phyloP scores from a whole-genome alignment of 2,888 invertebrate genomes.

The Copidosoma aretas region DNA sequence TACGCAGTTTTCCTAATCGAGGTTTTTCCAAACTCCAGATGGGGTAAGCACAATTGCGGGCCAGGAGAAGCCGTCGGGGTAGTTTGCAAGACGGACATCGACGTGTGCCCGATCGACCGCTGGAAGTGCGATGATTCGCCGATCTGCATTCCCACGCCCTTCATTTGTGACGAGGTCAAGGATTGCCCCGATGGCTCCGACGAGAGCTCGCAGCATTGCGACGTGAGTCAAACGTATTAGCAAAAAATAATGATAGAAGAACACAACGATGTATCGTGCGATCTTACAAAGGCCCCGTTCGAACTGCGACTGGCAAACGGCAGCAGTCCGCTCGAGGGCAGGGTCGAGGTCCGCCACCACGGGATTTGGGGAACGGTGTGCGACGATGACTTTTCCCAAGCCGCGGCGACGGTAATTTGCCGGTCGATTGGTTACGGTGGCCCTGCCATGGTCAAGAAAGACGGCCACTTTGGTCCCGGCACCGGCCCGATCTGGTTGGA shows the following conservation, averaged over 20 bases:
- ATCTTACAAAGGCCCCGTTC: slow-evolving; percentile 58
- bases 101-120: slow-evolving; percentile 67
- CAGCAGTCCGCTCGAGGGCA: slow-evolving; percentile 67
- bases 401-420: slow-evolving; percentile 72
- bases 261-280: neutral
- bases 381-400: slow-evolving; percentile 75
- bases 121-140: slow-evolving; percentile 71
- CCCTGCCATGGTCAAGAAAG: slow-evolving; percentile 64
- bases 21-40: too few species aligned
- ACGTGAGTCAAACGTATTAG: slow-evolving; percentile 67
- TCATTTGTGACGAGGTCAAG: slow-evolving; percentile 71
- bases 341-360: slow-evolving; percentile 73
- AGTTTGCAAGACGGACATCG: slow-evolving; percentile 68
- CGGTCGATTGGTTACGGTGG: slow-evolving; percentile 67
- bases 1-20: too few species aligned
- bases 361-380: slow-evolving; percentile 81
- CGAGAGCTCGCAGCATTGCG: slow-evolving; percentile 67
- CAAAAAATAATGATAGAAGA: neutral
- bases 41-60: slow-evolving; percentile 77
- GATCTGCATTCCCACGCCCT: slow-evolving; percentile 69
- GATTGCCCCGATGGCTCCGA: slow-evolving; percentile 74
- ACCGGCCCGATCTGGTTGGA: slow-evolving; percentile 76
- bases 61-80: slow-evolving; percentile 73
- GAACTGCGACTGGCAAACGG: slow-evolving; percentile 71
- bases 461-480: slow-evolving; percentile 67